Base-by-base conservation (phyloP, 2,797 vertebrate genomes). In the Sylvilagus floridanus region DNA sequence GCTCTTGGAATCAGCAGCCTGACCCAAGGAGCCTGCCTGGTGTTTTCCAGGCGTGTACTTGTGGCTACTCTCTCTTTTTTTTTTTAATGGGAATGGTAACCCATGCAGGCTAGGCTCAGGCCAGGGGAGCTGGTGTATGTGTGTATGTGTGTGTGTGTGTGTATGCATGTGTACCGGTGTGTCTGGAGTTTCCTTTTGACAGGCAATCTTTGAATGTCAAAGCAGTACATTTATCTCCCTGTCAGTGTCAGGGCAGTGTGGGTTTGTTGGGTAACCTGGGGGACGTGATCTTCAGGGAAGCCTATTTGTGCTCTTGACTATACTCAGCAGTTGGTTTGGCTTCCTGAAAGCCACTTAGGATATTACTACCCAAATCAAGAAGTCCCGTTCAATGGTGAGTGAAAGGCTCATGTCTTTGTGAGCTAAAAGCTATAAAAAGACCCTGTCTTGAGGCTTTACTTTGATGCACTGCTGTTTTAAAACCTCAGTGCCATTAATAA, bases 231-330 rank as follows among this genome's bases (percentile, higher is more conserved):
- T 84, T 94, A 90, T 90, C 62, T 84, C 28, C 50, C 75, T 84
- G 91, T 75, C 86, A 47, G 21, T 73, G 68, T 96, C 79, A 94
- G 86, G 78, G 82, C 78, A 75, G 75, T 93, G 62, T 90, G 87
- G 77, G 60, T 91, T 95, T 95, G 84, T 91, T 97, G 94, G 97
- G 98, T 98, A 98, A 96, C 96, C 90, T 97, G 98, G 97, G 93
- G 96, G 96, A 97, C 96, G 96, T 98, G 91, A 97, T 98, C 98
- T 98, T 96, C 57, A 60, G 96, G 95, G 97, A 97, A 97, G 95
- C 95, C 93, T 96, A 84, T 96, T 94, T 90, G 92, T 96, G 96
- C 76, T 97, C 78, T 93, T 66, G 7, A 8, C 26, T 35, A 1
- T 65, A 47, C 71, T 89, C 28, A 77, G 90, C 42, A 79, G 60